Percentiles rank a stretch among this genome's conserved stretches.
These are phyloP conservation scores for Apostichopus japonicus DNA, from an alignment of 35 echinoderm and acorn worm species.

Conservation along the genomic window DNA sequence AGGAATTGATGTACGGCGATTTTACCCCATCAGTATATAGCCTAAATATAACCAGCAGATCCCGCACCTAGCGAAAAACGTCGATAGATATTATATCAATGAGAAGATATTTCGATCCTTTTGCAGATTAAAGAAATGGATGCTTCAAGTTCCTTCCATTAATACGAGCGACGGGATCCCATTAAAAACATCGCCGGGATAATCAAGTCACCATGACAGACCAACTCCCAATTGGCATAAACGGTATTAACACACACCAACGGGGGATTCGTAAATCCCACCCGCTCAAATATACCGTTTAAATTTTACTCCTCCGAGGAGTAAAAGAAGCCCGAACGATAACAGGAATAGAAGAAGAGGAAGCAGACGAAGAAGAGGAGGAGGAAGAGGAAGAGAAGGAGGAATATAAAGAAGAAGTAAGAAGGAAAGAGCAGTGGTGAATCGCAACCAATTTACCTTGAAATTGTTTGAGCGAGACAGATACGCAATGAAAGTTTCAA, in stretches of 20 bases:
- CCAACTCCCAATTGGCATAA: conserved; percentile 35
- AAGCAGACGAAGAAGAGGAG: neutral
- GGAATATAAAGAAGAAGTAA: no score
- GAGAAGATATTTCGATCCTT: neutral
- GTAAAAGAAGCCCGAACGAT: neutral
- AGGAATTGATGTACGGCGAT: neutral
- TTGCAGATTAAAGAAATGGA: conserved; percentile 28
- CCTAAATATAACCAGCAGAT: neutral
- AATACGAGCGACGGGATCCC: conserved; percentile 37
- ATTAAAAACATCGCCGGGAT: conserved; percentile 42
- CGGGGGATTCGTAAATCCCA: conserved; percentile 21
- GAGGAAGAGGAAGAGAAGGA: neutral
- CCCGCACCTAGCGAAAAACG: neutral
- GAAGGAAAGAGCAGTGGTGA: neutral
- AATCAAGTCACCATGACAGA: conserved; percentile 1
- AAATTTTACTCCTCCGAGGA: conserved; percentile 25
- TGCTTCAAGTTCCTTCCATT: conserved; percentile 37
- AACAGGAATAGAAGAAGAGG: conserved; percentile 9
- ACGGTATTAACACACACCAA: conserved; percentile 43
- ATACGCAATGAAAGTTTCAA: neutral
- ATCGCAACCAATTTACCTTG: neutral
- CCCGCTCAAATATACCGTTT: conserved; percentile 24
- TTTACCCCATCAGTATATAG: neutral
- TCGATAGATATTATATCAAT: neutral
- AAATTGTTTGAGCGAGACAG: neutral